Evolutionary conservation across 2,113 vertebrate genomes (phyloP).

Genomic region (Bubo bubo): DNA sequence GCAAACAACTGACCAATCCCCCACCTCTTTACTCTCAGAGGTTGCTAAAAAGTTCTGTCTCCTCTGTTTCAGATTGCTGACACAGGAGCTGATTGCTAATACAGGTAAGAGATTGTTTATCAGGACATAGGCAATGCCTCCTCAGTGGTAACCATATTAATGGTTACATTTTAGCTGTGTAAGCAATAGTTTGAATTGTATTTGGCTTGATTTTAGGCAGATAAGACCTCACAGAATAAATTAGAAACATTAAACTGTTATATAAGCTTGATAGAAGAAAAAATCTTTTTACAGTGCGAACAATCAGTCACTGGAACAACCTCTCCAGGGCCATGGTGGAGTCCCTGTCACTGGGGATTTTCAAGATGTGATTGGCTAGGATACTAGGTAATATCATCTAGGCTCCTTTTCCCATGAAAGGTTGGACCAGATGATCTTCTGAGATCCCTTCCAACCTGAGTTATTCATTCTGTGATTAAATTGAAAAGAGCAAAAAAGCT

Average conservation of each 20-base stretch:
- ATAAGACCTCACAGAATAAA: neutral
- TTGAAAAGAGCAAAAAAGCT: neutral
- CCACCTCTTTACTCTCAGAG: neutral
- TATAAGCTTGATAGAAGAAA: neutral
- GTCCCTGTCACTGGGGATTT: neutral
- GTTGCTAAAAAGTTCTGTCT: neutral
- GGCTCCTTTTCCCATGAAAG: neutral
- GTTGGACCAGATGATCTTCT: neutral
- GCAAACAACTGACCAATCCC: neutral
- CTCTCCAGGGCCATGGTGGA: accelerated
- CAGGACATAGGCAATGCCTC: neutral
- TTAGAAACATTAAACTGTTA: neutral
- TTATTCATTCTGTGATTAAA: neutral
- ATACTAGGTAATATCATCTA: neutral
- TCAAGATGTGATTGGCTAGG: neutral
- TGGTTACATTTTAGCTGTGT: neutral
- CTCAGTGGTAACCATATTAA: neutral
- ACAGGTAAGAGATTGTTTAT: neutral
- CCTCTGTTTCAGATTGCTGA: neutral
- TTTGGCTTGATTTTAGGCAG: neutral
- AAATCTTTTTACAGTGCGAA: neutral
- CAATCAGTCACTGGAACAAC: neutral
- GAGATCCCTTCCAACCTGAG: neutral
- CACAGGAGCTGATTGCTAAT: neutral
- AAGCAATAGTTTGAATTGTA: neutral